Conservation (phyloP, 1,140 invertebrate genomes). For the Helicoverpa armigera region DNA sequence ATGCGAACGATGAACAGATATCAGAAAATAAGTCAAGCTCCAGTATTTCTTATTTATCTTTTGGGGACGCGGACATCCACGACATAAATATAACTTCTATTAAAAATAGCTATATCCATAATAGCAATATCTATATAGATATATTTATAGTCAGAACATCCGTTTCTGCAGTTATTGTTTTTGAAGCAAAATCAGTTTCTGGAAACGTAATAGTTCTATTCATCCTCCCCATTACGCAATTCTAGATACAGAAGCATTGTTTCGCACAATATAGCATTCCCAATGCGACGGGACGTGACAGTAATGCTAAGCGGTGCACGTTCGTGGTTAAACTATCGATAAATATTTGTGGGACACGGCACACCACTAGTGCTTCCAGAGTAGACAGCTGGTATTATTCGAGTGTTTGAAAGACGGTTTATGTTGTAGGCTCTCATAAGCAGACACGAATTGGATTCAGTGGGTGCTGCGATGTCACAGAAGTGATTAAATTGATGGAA, state of each 20-base stretch:
- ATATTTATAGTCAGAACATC: too few relatives aligned
- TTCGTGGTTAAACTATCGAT: constrained; percentile 43
- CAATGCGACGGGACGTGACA: constrained; percentile 49
- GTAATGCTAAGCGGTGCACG: constrained; percentile 41
- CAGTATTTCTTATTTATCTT: too few relatives aligned
- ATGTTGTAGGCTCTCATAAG: neutral
- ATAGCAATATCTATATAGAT: too few relatives aligned
- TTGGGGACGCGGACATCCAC: too few relatives aligned
- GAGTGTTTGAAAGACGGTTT: neutral
- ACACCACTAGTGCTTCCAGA: constrained; percentile 19
- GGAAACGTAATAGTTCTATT: constrained; percentile 17
- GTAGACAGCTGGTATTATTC: neutral
- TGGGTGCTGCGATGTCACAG: too few relatives aligned
- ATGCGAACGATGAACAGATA: too few relatives aligned
- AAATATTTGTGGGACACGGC: constrained; percentile 39
- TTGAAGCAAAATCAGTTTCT: neutral
- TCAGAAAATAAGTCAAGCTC: too few relatives aligned
- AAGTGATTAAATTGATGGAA: neutral
- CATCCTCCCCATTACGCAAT: constrained; percentile 22
- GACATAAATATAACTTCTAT: too few relatives aligned
- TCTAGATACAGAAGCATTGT: constrained; percentile 15
- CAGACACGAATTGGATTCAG: too few relatives aligned
- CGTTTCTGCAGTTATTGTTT: neutral
- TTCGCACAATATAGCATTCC: constrained; percentile 39
- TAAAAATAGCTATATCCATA: too few relatives aligned